Percentiles rank a stretch among this genome's conserved stretches.
Conservation (phyloP, 2,113 vertebrate species). For the Brachypodius melanocephalos region DNA sequence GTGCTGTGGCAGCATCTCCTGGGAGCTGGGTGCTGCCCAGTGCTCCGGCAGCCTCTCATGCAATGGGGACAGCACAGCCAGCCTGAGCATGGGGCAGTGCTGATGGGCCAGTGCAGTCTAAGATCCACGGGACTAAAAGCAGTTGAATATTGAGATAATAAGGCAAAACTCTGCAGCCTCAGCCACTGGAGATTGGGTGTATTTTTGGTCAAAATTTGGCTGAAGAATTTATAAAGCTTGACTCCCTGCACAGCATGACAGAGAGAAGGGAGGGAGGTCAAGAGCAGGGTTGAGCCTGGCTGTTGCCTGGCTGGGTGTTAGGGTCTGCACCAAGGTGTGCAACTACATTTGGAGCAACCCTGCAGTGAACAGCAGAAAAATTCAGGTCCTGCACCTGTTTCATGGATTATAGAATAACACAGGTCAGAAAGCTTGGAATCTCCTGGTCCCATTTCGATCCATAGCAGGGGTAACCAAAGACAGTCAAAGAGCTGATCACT, state of each 20-base stretch:
- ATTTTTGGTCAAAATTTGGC: neutral
- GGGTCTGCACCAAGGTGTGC: neutral
- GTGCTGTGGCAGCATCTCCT: neutral
- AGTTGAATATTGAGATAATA: neutral
- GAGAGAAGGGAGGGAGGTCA: neutral
- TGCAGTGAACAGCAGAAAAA: neutral
- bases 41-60: accelerated
- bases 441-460: neutral
- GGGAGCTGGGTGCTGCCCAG: accelerated
- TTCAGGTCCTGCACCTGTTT: neutral
- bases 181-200: neutral
- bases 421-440: neutral
- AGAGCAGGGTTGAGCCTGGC: neutral
- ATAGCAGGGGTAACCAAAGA: neutral
- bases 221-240: neutral
- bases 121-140: neutral
- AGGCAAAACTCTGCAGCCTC: neutral
- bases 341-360: neutral
- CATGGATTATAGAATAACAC: neutral
- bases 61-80: neutral
- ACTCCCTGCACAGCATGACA: neutral
- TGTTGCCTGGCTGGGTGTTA: neutral
- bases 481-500: neutral
- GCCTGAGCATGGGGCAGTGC: neutral
- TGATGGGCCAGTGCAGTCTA: neutral